Base-by-base conservation (phyloP, 37 sponge, comb jelly and placozoan species). In the Bolinopsis microptera region DNA sequence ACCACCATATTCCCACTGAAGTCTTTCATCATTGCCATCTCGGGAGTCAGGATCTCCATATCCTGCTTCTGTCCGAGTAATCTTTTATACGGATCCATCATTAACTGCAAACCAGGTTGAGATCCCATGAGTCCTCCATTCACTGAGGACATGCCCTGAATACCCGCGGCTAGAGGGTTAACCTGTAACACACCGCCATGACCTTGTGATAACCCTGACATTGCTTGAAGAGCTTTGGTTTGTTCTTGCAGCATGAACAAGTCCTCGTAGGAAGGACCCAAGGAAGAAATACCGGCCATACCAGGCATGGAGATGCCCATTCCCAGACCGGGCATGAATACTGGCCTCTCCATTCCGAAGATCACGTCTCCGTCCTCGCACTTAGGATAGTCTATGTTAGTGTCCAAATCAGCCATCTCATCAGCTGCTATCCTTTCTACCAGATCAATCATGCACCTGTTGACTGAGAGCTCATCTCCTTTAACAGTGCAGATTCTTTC, bases 11-110 rank as follows among this genome's bases (percentile, higher is more conserved):
- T 41, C 5, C 90, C 90, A 48, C 36, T 86, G 61, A 86, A 86
- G 5, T 86, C 90, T 41, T 86, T 86, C 90, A 86, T 86, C 90
- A 86, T 86, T 8, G 90, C 90, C 90, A 86, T 86, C 48, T 86
- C 90, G 25, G 90, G 90, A n/a, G 90, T 86, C 61, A 86, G 25
- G 5, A 86, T 86, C 61, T 86, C 90, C 24, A 86, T 22, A 1
- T 86, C 90, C 61, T 86, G 90, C 24, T 86, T 86, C 61, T 86
- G 90, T 39, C 61, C 90, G 1, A 86, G 25, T 34, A 86, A 40
- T 27, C 90, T 27, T 41, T 41, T 86, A 48, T 33, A 86, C 26
- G 90, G 90, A 38, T 86, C 90, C 90, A 86, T 86, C 90, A 86
- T 86, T 30, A 86, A 25, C 90, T 86, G 90, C 3, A 41, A 2